phyloP scores from a whole-genome alignment of 2,888 invertebrate species.

The Pelosia muscerda region DNA sequence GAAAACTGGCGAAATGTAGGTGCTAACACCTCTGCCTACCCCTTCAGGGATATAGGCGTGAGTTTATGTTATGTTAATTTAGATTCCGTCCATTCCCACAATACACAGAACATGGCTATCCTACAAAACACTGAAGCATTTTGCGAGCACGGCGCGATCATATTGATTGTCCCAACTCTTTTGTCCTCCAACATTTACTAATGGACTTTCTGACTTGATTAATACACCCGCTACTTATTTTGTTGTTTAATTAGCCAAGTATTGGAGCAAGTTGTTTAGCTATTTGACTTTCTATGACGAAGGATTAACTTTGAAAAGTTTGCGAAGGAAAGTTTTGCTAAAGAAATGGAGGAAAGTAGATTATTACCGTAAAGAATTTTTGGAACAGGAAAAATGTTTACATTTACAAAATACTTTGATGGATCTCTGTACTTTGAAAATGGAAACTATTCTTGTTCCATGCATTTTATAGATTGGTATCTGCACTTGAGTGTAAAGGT shows the following conservation, averaged over 20 bases:
- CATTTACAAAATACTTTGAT: not conserved
- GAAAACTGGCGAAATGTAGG: too few species aligned
- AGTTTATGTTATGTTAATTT: too few species aligned
- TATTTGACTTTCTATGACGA: conserved; percentile 14
- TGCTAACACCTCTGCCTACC: too few species aligned
- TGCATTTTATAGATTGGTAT: too few species aligned
- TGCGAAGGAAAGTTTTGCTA: conserved; percentile 7
- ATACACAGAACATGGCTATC: conserved; percentile 22
- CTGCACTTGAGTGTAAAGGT: not conserved
- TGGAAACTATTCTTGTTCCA: not conserved
- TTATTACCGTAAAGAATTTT: not conserved
- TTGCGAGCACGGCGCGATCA: conserved; percentile 49
- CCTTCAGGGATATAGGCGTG: too few species aligned
- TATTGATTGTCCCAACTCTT: conserved; percentile 55
- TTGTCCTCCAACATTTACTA: conserved; percentile 53
- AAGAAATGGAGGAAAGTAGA: conserved; percentile 3
- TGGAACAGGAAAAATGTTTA: not conserved
- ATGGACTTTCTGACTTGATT: conserved; percentile 55
- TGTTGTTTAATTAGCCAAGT: conserved; percentile 45
- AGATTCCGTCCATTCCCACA: not conserved
- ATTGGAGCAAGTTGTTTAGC: conserved; percentile 18
- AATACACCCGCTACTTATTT: conserved; percentile 49
- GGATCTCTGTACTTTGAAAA: not conserved
- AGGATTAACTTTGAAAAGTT: conserved; percentile 20
- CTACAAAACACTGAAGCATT: conserved; percentile 43